phyloP scores from a whole-genome alignment of 1,140 invertebrate species.

The Lepidurus packardi region DNA sequence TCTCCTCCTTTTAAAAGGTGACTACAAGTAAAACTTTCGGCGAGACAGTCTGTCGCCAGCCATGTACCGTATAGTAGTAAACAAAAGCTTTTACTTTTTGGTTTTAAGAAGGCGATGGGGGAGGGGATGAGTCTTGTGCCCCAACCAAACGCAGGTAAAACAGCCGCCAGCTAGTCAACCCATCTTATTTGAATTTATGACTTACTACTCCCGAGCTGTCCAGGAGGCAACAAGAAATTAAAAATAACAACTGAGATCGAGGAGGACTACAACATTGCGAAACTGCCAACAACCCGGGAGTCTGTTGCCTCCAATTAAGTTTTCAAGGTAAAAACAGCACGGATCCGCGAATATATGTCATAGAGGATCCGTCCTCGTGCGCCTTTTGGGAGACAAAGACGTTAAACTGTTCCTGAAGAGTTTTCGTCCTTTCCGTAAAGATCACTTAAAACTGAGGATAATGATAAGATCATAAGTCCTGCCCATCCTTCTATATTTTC shows the following conservation, averaged over 20 bases:
- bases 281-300: not conserved
- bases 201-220: slow-evolving; percentile 7
- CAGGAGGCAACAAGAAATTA: slow-evolving; percentile 10
- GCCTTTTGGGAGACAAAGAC: not conserved
- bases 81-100: slow-evolving; percentile 15
- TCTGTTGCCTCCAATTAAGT: not conserved
- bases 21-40: slow-evolving; percentile 15
- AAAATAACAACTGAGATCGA: not conserved
- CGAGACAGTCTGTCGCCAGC: slow-evolving; percentile 12
- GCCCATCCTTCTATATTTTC: not conserved
- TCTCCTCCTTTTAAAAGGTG: slow-evolving; percentile 3
- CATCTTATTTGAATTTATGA: slow-evolving; percentile 11
- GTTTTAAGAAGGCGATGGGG: not conserved
- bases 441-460: not conserved
- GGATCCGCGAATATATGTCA: not conserved
- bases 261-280: not conserved
- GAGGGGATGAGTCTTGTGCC: not conserved
- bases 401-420: not conserved
- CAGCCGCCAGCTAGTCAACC: not conserved
- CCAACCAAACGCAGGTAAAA: not conserved
- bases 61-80: not conserved
- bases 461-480: not conserved
- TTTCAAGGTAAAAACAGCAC: not conserved
- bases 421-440: not conserved
- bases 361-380: not conserved